A percentile compares a stretch with the other conserved stretches of the same genome.
phyloP scores from a whole-genome alignment of 2,888 invertebrate species.

The Dinocampus coccinellae region DNA sequence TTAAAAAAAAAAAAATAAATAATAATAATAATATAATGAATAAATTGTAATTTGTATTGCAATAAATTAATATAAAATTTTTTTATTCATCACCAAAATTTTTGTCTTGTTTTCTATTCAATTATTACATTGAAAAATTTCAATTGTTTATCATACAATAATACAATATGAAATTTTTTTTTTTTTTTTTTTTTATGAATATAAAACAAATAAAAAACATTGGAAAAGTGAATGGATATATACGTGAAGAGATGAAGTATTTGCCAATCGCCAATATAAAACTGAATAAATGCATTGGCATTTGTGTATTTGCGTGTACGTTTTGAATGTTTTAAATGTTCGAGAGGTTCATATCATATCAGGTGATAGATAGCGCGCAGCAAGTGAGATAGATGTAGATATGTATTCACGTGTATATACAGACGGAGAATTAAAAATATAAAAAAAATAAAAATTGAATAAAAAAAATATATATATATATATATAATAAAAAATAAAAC shows the following conservation, averaged over 20 bases:
- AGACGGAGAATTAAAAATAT: slow-evolving; percentile 23
- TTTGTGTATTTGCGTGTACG: slow-evolving; percentile 19
- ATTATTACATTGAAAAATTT: too few relatives aligned
- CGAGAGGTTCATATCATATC: slow-evolving; percentile 10
- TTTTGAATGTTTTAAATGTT: slow-evolving; percentile 5
- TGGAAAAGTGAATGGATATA: neutral
- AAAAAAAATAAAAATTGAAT: slow-evolving; percentile 37
- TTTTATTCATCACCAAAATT: too few relatives aligned
- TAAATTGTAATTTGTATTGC: too few relatives aligned
- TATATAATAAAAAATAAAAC: too few relatives aligned
- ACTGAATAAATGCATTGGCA: slow-evolving; percentile 46
- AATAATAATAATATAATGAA: too few relatives aligned
- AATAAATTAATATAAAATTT: too few relatives aligned
- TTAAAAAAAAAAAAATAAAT: too few relatives aligned
- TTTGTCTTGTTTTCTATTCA: too few relatives aligned
- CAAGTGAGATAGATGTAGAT: slow-evolving; percentile 1
- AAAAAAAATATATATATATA: too few relatives aligned
- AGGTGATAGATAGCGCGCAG: slow-evolving; percentile 4
- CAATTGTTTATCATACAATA: too few relatives aligned
- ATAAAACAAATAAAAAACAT: slow-evolving; percentile 15
- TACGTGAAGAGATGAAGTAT: slow-evolving; percentile 43
- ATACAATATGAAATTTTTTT: too few relatives aligned
- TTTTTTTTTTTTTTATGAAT: slow-evolving; percentile 2
- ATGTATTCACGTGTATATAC: slow-evolving; percentile 4
- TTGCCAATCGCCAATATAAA: slow-evolving; percentile 60